Base-by-base conservation (phyloP, 2,888 invertebrate genomes). In the Lacanobia oleracea region DNA sequence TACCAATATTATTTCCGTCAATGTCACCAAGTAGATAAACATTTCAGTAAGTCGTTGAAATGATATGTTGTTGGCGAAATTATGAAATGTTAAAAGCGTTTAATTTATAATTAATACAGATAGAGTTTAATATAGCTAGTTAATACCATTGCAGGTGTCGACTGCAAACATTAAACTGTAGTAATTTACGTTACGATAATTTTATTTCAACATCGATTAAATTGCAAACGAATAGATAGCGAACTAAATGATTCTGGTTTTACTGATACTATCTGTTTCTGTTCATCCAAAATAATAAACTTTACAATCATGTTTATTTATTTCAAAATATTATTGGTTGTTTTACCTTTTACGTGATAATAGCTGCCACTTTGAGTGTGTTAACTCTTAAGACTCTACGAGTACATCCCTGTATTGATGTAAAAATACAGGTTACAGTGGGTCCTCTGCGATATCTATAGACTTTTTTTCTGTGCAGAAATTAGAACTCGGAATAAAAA, bases 191-290 rank as follows among this genome's bases (percentile, higher is more conserved):
- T 80, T 80, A 69, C 81, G 75, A 67, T 75, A 40, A 83, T 80
- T 83, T 83, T 53, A 75, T 80, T 80, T 83, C 80, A 80, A 80
- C 84, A 80, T 60, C 66, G 64, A 80, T 81, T 76, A 59, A 70
- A 84, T 75, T 68, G 70, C 61, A 56, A 68, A 77, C 64, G 75
- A 79, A 68, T 72, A n/a, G 43, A 8, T 21, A 14, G 3, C 50
- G 43, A 53, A 40, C 59, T 83, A 50, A 68, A 68, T 68, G 43
- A 72, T 70, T 75, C 65, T 33, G 40, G 51, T 56, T 67, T 27
- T 33, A 54, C 21, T 37, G n/a, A 83, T 79, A 54, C 43, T 59
- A 67, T 68, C 83, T 60, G 50, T 45, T 60, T 66, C 61, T 60
- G 51, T 66, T 74, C 60, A 68, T 63, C 5, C 18, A 12, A 50